Evolutionary conservation across 2,113 vertebrate genomes (phyloP), one percentile per base, ranked within the genome.

Genomic region (Addax nasomaculatus): DNA sequence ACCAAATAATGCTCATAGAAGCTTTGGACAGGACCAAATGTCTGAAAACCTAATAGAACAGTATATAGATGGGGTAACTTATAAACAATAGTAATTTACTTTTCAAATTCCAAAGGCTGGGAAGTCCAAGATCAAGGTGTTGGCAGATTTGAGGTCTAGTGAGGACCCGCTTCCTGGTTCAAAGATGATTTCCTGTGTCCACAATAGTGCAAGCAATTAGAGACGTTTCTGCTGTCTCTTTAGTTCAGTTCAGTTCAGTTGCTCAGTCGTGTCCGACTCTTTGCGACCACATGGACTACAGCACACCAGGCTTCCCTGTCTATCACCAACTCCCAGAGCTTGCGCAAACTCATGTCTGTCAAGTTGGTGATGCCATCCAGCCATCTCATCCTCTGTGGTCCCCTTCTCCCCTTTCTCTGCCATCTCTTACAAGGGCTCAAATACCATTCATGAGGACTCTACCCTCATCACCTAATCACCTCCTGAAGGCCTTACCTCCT

Each of bases 241-340:
- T 10, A 36, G 67, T 23, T 73, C 19, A 39, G 67, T 23, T 73
- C 19, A 39, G 67, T 73, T 73, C 67, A 39, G 21, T 39, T 73
- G n/a, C 67, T 39, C 19, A 73, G 67, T 73, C 2, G 2, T 39
- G 67, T 73, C 21, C 0, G 2, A 73, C n/a, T 70, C n/a, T 70
- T 70, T 39, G 21, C 0, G 5, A 39, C 67, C 10, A 12, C 67
- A 73, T 0, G 0, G 67, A 70, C 67, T 23, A 70, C 67, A 73
- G 67, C 67, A 73, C 19, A 23, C 67, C n/a, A 39, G 67, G n/a
- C n/a, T 73, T 73, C n/a, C 67, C 67, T 70, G 19, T 23, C n/a
- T 23, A 39, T 70, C 67, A 73, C 19, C n/a, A 73, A 23, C 67
- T 73, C 17, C 67, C 4, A 23, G 67, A 73, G 36, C 67, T 73